Evolutionary conservation across 2,888 invertebrate genomes (phyloP).

Genomic region (Lepidocyrtoides sp.): DNA sequence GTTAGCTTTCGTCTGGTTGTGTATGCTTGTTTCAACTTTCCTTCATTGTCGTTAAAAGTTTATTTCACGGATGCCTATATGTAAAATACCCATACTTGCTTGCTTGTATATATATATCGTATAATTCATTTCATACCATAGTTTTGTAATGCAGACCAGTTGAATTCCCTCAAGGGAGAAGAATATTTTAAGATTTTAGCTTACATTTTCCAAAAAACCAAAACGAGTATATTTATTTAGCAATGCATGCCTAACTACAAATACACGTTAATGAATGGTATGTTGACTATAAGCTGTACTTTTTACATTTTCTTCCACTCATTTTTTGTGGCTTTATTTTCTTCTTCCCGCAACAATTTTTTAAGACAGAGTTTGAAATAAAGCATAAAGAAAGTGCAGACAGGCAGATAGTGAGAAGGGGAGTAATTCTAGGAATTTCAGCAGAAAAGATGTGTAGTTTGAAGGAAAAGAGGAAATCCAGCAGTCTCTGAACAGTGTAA

Average conservation of each 20-base stretch:
- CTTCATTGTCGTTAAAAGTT: background rate
- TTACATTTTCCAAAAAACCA: background rate
- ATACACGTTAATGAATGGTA: background rate
- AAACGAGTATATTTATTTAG: background rate
- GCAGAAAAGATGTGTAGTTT: constrained; percentile 18
- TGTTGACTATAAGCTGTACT: background rate
- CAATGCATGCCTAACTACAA: background rate
- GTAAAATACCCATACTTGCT: background rate
- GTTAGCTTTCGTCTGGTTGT: background rate
- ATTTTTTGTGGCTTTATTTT: constrained; percentile 46
- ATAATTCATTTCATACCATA: background rate
- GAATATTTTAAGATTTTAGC: background rate
- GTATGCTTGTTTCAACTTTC: background rate
- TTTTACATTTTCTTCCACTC: background rate
- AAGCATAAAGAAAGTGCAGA: constrained; percentile 11
- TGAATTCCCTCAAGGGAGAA: background rate
- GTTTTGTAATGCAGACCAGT: too few species aligned
- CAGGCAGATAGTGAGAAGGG: background rate
- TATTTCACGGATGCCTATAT: background rate
- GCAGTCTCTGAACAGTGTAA: too few species aligned
- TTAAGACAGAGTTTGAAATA: background rate
- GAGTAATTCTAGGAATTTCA: constrained; percentile 17
- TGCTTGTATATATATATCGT: background rate
- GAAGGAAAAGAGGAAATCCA: background rate
- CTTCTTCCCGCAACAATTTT: constrained; percentile 56